Evolutionary conservation across 2,888 invertebrate species (phyloP), one percentile per base, ranked within the genome.

Genomic region (Scaptomyza reducta): DNA sequence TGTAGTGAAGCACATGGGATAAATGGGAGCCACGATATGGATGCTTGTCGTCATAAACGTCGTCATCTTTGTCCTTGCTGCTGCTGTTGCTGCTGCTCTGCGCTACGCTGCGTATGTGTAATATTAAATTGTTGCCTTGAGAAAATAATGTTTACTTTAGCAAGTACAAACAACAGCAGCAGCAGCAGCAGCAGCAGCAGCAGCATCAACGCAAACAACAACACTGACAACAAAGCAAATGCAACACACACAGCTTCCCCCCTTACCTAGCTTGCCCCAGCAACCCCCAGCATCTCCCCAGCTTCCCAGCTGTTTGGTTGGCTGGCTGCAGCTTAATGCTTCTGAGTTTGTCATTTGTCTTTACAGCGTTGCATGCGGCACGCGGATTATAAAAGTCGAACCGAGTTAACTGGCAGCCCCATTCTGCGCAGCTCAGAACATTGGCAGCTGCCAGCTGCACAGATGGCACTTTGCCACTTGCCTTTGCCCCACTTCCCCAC

Each of bases 321-420:
- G 16, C 27, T 56, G 45, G 54, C 38, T 55, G 65, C 54, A 83
- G 86, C 83, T 81, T 81, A 86, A 86, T 84, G 78, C 85, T 81
- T 81, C 76, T 71, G 87, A 85, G 82, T 85, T 84, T 78, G 82
- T 81, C 85, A 81, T 83, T 87, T 83, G 87, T 81, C 87, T 77
- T 71, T 72, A 68, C 72, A 67, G 70, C 82, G 82, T 81, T 74
- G 86, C 77, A 70, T 77, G 66, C 73, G 67, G 63, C 68, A 66
- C 61, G 61, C 72, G 80, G 88, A 85, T 87, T 85, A 85, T 85
- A 85, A 87, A 87, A 85, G 86, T 87, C 83, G 86, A 74, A 77
- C 54, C 66, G 67, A 76, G 81, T 80, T 77, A 76, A 85, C 73
- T 79, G 84, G 38, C 77, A 64, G 55, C 66, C 64, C 66, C 64